These are phyloP conservation scores for Mya arenaria DNA, from an alignment of 1,140 invertebrate genomes.

Conservation along the genomic window DNA sequence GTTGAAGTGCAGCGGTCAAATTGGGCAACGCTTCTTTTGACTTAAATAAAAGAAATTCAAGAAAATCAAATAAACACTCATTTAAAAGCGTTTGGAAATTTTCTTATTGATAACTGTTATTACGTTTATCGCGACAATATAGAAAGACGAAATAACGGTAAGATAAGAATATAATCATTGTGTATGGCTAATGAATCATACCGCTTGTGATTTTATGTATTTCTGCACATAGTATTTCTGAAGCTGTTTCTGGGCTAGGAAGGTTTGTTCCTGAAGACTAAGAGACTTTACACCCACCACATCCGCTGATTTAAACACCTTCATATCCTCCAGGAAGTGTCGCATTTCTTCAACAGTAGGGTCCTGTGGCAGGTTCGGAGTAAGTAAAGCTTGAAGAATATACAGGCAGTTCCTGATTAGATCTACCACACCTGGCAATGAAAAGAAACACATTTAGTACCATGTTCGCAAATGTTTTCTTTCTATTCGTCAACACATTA, in stretches of 20 bases:
- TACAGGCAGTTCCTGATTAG: conserved; percentile 16
- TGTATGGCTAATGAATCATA: background rate
- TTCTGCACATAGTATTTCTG: conserved; percentile 49
- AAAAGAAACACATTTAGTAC: no score
- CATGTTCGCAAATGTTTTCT: no score
- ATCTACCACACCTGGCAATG: conserved; percentile 15
- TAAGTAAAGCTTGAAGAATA: conserved; percentile 21
- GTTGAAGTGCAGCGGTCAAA: conserved; percentile 14
- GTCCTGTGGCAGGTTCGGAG: conserved; percentile 50
- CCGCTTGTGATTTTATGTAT: conserved; percentile 40
- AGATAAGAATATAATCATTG: no score
- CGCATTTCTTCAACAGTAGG: conserved; percentile 52
- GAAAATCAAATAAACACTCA: no score
- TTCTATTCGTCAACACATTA: no score
- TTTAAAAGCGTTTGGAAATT: no score
- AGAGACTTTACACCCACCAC: conserved; percentile 5
- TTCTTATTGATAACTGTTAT: no score
- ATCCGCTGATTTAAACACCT: conserved; percentile 24
- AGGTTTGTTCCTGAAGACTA: conserved; percentile 48
- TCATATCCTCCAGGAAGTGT: conserved; percentile 42
- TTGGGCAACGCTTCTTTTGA: conserved; percentile 34
- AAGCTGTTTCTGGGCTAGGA: conserved; percentile 48
- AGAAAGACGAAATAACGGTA: no score
- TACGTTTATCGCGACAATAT: no score
- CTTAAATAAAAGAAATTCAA: conserved; percentile 37